Conservation (phyloP, 2,113 vertebrate genomes). For the Neolamprologus ventralis region DNA sequence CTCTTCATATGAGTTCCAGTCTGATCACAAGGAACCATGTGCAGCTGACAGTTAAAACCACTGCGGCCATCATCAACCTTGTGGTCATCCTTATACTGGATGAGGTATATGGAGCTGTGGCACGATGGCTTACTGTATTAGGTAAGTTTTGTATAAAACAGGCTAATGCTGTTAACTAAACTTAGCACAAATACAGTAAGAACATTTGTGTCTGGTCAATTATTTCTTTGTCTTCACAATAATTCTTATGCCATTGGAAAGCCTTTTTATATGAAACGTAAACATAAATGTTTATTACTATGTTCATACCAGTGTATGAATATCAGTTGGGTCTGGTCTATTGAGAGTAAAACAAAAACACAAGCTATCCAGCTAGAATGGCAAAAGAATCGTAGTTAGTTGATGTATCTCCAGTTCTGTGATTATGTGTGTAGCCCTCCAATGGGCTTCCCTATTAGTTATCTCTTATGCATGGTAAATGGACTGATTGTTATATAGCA, state of each 20-base stretch:
- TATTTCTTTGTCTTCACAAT: neutral
- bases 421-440: neutral
- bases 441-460: neutral
- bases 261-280: neutral
- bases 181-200: neutral
- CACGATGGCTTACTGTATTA: conserved; percentile 90
- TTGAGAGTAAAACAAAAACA: neutral
- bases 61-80: conserved; percentile 94
- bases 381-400: neutral
- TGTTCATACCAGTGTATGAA: neutral
- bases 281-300: neutral
- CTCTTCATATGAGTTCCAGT: conserved; percentile 88
- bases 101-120: conserved; percentile 91
- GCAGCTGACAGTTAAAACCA: conserved; percentile 89
- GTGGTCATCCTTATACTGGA: conserved; percentile 97
- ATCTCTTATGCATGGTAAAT: neutral
- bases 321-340: neutral
- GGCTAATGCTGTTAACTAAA: neutral
- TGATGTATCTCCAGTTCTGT: neutral
- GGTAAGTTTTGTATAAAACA: conserved; percentile 61
- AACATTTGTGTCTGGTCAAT: neutral
- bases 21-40: conserved; percentile 84
- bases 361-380: neutral
- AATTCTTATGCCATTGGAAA: neutral
- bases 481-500: neutral